Conservation (phyloP, 2,888 invertebrate genomes). For the Arge pagana region DNA sequence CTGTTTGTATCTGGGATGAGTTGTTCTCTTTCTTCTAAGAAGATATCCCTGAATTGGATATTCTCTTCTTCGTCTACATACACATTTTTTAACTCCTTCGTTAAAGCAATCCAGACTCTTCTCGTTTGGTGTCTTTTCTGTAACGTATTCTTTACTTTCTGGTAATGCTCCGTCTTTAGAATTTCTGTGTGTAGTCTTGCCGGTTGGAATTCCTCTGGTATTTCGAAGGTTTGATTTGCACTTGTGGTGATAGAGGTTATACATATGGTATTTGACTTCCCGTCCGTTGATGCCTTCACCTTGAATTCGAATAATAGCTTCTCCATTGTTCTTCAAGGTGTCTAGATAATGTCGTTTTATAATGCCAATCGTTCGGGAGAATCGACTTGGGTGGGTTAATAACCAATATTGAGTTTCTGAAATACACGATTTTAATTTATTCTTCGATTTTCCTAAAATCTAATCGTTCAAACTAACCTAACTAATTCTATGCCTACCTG, state of each 20-base stretch:
- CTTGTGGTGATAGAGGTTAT: slow-evolving; percentile 24
- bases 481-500: too few relatives aligned
- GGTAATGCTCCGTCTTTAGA: slow-evolving; percentile 8
- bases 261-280: slow-evolving; percentile 7
- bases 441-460: too few relatives aligned
- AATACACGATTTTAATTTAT: too few relatives aligned
- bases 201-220: slow-evolving; percentile 12
- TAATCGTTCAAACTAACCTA: too few relatives aligned
- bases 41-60: slow-evolving; percentile 10
- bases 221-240: slow-evolving; percentile 10
- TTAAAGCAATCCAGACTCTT: slow-evolving; percentile 13
- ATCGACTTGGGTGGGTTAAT: too few relatives aligned
- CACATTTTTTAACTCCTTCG: slow-evolving; percentile 12
- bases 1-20: slow-evolving; percentile 1
- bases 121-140: slow-evolving; percentile 18
- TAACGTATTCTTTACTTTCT: slow-evolving; percentile 21
- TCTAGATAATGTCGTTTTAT: slow-evolving; percentile 22
- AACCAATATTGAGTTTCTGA: too few relatives aligned
- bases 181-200: slow-evolving; percentile 15
- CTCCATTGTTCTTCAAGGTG: slow-evolving; percentile 4
- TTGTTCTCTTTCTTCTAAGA: slow-evolving; percentile 26
- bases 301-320: slow-evolving; percentile 22
- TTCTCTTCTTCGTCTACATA: slow-evolving; percentile 24
- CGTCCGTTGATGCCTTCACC: slow-evolving; percentile 10
- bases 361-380: slow-evolving; percentile 8